Percentiles rank a stretch among this genome's conserved stretches.
These are phyloP conservation scores for Mylabris phalerata DNA, from an alignment of 1,140 invertebrate genomes.

Conservation along the genomic window DNA sequence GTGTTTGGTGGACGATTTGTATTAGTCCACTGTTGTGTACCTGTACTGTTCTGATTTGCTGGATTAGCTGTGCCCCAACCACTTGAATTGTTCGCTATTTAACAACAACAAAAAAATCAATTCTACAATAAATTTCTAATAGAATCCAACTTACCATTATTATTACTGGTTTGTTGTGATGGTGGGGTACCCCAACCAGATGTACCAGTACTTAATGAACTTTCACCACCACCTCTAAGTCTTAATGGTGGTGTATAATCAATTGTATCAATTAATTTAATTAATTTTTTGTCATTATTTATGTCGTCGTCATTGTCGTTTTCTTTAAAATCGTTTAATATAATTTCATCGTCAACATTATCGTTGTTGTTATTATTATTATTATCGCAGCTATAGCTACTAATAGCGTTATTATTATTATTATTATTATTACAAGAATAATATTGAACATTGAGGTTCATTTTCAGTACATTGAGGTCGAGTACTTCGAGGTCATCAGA, in stretches of 20 bases:
- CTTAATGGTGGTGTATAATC: constrained; percentile 42
- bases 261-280: background rate
- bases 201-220: constrained; percentile 64
- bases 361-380: constrained; percentile 22
- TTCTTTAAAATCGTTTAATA: background rate
- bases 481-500: constrained; percentile 41
- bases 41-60: constrained; percentile 43
- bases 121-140: background rate
- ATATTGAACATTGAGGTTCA: constrained; percentile 26
- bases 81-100: constrained; percentile 49
- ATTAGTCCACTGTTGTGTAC: constrained; percentile 54
- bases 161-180: constrained; percentile 53
- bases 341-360: background rate
- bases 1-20: constrained; percentile 51
- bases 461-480: constrained; percentile 31
- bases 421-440: background rate
- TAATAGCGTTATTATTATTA: constrained; percentile 28
- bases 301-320: background rate
- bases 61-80: constrained; percentile 48
- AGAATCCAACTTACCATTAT: constrained; percentile 45
- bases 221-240: constrained; percentile 70
- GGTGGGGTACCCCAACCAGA: constrained; percentile 68
- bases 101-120: constrained; percentile 1
- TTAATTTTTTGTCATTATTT: background rate
- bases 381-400: constrained; percentile 26